Percentiles rank a stretch among this genome's conserved stretches.
phyloP scores from a whole-genome alignment of 2,797 vertebrate species.

The Dendrocincla tyrannina region DNA sequence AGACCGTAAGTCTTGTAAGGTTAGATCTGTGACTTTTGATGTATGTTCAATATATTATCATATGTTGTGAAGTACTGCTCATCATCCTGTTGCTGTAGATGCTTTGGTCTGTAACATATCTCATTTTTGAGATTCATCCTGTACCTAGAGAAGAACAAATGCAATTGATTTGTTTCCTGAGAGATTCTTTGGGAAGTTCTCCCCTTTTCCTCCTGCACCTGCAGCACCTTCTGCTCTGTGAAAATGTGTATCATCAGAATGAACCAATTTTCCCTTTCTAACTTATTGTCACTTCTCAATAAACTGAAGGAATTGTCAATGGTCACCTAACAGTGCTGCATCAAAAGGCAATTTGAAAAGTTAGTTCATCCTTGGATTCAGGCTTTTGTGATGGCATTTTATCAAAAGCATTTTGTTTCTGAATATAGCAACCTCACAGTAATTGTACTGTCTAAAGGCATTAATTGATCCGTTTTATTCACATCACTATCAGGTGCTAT shows the following conservation, averaged over 20 bases:
- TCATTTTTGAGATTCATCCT: neutral
- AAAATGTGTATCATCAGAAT: neutral
- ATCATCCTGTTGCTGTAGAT: neutral
- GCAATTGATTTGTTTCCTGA: neutral
- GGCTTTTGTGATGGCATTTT: neutral
- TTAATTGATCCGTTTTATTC: neutral
- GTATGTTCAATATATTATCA: neutral
- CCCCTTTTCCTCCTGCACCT: neutral
- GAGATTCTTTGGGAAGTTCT: neutral
- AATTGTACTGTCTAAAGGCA: neutral
- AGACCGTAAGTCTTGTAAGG: neutral
- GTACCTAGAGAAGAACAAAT: neutral
- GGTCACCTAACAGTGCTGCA: neutral
- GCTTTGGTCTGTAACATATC: neutral
- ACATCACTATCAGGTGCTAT: neutral
- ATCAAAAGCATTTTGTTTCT: neutral
- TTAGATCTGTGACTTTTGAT: constrained; percentile 14
- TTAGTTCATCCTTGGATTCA: neutral
- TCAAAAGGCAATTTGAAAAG: neutral
- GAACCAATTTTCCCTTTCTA: neutral
- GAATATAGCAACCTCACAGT: neutral
- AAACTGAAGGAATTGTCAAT: neutral
- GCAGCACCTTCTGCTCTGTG: neutral
- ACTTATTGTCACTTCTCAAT: neutral
- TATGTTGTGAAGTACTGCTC: neutral